Evolutionary conservation across 2,888 invertebrate species (phyloP).

Genomic region (Lasiommata megera): DNA sequence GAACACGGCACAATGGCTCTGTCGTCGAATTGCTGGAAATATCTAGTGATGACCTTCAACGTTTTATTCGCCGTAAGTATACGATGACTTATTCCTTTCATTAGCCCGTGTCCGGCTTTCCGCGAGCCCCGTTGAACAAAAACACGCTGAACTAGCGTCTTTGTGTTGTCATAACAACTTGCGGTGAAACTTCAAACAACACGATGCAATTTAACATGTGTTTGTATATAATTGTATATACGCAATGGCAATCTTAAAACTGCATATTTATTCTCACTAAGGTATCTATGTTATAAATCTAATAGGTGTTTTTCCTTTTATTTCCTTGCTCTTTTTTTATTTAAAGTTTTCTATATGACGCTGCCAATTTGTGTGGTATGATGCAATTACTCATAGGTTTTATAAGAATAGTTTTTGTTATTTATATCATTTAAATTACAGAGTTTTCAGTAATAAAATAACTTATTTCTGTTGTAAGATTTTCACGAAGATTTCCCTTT

Average conservation of each 20-base stretch:
- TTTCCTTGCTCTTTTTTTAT: neutral
- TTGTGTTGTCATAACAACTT: conserved; percentile 71
- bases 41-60: conserved; percentile 73
- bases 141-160: conserved; percentile 40
- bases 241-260: neutral
- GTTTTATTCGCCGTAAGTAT: conserved; percentile 73
- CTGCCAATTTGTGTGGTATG: neutral
- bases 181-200: conserved; percentile 27
- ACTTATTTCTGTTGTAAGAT: neutral
- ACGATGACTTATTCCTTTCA: conserved; percentile 30
- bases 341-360: neutral
- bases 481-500: conserved; percentile 1
- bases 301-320: neutral
- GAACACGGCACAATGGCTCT: conserved; percentile 69
- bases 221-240: neutral
- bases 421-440: too few relatives aligned
- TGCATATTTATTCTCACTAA: neutral
- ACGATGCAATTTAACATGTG: neutral
- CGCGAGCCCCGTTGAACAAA: conserved; percentile 36
- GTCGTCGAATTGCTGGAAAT: conserved; percentile 77
- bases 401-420: too few relatives aligned
- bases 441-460: neutral
- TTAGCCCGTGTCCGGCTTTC: conserved; percentile 33
- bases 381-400: too few relatives aligned
- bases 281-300: neutral